Conservation (phyloP, 2,797 vertebrate species). For the Rachycentron canadum region DNA sequence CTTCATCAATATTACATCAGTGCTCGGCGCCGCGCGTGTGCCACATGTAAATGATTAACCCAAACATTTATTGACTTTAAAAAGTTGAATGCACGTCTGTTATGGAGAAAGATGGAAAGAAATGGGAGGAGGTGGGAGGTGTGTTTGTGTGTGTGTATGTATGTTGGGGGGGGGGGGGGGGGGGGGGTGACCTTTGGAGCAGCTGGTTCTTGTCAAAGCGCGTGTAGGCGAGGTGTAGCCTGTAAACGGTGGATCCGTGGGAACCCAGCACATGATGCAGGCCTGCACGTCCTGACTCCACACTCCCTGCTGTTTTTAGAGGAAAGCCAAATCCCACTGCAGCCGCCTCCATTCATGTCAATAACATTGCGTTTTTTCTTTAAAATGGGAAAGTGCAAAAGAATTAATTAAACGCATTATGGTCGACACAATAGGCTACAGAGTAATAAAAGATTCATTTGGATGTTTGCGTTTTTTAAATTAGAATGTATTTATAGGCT, state of each 20-base stretch:
- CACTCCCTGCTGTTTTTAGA: constrained; percentile 67
- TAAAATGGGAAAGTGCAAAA: constrained; percentile 16
- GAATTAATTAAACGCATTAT: constrained; percentile 48
- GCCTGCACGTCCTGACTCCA: constrained; percentile 53
- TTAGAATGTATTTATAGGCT: constrained; percentile 21
- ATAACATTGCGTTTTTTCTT: background rate
- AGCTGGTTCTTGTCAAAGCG: constrained; percentile 75
- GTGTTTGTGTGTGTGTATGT: too few species aligned
- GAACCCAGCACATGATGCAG: constrained; percentile 79
- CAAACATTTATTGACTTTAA: constrained; percentile 54
- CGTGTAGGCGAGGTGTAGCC: constrained; percentile 49
- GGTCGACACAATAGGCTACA: background rate
- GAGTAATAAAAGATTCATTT: constrained; percentile 23
- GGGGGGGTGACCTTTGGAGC: constrained; percentile 66
- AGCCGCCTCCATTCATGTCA: constrained; percentile 53
- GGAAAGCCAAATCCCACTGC: constrained; percentile 69
- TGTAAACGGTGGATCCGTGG: constrained; percentile 74
- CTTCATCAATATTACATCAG: constrained; percentile 83
- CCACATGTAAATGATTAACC: constrained; percentile 58
- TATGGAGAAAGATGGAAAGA: background rate
- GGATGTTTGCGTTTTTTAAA: constrained; percentile 8
- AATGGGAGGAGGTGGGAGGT: too few species aligned
- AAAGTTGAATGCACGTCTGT: constrained; percentile 46
- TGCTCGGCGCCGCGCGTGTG: constrained; percentile 44
- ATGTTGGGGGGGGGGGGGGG: too few species aligned